A percentile compares a stretch with the other conserved stretches of the same genome.
These are phyloP conservation scores for Tyto alba DNA, from an alignment of 2,113 vertebrate genomes.

Conservation along the genomic window DNA sequence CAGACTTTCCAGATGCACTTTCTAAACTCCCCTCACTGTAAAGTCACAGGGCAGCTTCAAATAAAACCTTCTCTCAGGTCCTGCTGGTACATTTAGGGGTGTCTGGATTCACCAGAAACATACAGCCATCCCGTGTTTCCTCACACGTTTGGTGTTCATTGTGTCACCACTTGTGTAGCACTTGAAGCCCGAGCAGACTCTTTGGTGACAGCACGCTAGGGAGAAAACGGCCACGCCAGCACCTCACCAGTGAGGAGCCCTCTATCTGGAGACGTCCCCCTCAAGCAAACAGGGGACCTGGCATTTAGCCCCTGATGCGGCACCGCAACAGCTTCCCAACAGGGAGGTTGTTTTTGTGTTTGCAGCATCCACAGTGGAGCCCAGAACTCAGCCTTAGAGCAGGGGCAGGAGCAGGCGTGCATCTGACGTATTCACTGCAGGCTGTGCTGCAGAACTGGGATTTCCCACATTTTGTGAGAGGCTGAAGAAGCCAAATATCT, in stretches of 20 bases:
- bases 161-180: rapidly evolving
- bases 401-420: rapidly evolving
- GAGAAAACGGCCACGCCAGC: rapidly evolving
- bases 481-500: neutral
- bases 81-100: neutral
- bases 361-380: rapidly evolving
- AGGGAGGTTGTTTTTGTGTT: neutral
- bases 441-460: rapidly evolving
- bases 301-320: rapidly evolving
- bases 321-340: neutral
- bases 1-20: rapidly evolving
- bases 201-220: rapidly evolving
- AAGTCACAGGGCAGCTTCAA: neutral
- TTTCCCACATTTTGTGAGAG: rapidly evolving
- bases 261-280: neutral
- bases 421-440: rapidly evolving
- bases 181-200: rapidly evolving
- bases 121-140: rapidly evolving
- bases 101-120: neutral
- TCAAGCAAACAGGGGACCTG: neutral
- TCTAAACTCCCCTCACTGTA: neutral
- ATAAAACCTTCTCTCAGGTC: neutral
- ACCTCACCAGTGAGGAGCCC: neutral
- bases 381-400: rapidly evolving
- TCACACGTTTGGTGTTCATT: rapidly evolving